A percentile compares a stretch with the other conserved stretches of the same genome.
phyloP scores from a whole-genome alignment of 2,797 vertebrate species.

The Brachyalestes nurse region DNA sequence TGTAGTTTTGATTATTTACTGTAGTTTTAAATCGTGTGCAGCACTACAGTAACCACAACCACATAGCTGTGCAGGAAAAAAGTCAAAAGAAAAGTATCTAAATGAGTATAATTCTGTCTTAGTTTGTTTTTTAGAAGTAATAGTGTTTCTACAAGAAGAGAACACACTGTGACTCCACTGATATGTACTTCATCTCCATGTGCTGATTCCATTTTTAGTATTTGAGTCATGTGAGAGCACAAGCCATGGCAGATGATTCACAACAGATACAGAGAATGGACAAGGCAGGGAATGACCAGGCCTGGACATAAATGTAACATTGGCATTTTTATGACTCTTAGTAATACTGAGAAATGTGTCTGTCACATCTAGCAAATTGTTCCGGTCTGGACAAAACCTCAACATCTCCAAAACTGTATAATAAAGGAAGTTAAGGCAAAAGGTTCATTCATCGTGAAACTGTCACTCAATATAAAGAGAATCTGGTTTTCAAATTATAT shows the following conservation, averaged over 20 bases:
- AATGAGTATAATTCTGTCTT: too few species aligned
- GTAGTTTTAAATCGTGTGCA: background rate
- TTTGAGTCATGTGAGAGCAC: conserved; percentile 9
- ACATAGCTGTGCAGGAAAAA: background rate
- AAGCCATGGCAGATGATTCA: background rate
- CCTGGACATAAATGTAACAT: background rate
- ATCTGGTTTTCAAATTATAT: too few species aligned
- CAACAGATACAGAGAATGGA: background rate
- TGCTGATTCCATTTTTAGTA: conserved; percentile 18
- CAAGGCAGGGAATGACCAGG: background rate
- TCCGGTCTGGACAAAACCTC: too few species aligned
- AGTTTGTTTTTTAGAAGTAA: background rate
- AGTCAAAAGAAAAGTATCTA: background rate
- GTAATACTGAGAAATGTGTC: background rate
- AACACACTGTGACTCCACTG: background rate
- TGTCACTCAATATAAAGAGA: too few species aligned
- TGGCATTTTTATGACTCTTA: too few species aligned
- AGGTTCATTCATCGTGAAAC: too few species aligned
- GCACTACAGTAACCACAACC: background rate
- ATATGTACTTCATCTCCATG: background rate
- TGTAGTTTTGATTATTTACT: too few species aligned
- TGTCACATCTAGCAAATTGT: background rate
- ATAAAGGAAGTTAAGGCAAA: too few species aligned
- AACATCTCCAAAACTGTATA: too few species aligned
- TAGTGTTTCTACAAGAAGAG: background rate